Evolutionary conservation across 2,113 vertebrate species (phyloP).

Genomic region (Saguinus imperator): DNA sequence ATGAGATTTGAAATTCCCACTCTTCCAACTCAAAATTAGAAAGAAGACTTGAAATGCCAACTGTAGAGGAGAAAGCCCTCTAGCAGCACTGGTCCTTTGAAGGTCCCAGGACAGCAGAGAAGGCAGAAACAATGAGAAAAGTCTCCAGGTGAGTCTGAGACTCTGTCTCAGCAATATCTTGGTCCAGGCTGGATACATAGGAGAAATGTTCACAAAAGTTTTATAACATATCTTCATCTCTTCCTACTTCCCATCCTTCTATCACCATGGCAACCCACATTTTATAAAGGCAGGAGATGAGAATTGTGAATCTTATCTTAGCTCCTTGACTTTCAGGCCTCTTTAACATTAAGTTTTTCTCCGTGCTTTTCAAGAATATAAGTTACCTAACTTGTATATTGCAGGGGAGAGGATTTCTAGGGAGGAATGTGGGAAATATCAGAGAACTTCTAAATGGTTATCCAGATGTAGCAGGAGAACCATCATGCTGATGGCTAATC

Average conservation of each 20-base stretch:
- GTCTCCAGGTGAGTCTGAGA: background rate
- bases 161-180: background rate
- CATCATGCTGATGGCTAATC: background rate
- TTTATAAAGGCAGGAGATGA: constrained; percentile 26
- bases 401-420: background rate
- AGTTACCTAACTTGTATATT: background rate
- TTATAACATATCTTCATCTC: constrained; percentile 18
- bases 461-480: background rate
- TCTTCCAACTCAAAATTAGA: background rate
- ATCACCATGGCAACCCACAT: constrained; percentile 45
- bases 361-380: background rate
- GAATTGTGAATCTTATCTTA: constrained; percentile 30
- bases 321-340: constrained; percentile 47
- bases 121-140: background rate
- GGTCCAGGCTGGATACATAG: background rate
- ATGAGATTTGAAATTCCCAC: background rate
- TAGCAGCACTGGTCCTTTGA: background rate
- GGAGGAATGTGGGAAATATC: background rate
- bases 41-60: constrained; percentile 18
- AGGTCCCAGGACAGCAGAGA: background rate
- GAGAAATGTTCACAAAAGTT: background rate
- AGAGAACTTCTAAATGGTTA: background rate
- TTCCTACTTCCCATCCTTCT: constrained; percentile 6
- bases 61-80: background rate
- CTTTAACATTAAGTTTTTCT: constrained; percentile 38